These are phyloP conservation scores for Palaemon carinicauda DNA, from an alignment of 1,140 invertebrate species.

Conservation along the genomic window DNA sequence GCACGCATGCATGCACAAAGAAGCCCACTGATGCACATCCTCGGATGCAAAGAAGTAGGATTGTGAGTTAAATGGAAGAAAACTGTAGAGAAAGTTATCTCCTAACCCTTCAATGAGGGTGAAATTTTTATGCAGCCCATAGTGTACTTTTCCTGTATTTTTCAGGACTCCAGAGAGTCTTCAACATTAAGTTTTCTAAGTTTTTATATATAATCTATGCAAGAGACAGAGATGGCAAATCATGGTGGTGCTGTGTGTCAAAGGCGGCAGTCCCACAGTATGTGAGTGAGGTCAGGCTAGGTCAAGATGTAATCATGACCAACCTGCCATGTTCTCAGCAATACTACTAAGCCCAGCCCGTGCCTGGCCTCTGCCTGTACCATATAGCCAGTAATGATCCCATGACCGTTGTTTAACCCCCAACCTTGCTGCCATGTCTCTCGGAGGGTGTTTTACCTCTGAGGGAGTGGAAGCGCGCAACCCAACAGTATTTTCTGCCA, in stretches of 20 bases:
- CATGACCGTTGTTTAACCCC: not conserved
- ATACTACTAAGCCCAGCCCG: constrained; percentile 44
- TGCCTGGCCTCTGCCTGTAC: constrained; percentile 29
- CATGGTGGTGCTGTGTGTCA: constrained; percentile 9
- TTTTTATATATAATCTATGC: constrained; percentile 48
- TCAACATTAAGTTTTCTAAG: not conserved
- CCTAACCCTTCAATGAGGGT: no score
- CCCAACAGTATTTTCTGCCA: constrained; percentile 40
- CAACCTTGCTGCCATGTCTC: not conserved
- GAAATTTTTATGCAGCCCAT: no score
- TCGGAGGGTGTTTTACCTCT: not conserved
- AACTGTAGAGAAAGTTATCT: no score
- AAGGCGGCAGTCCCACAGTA: constrained; percentile 32
- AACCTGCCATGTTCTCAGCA: constrained; percentile 53
- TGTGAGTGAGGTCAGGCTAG: constrained; percentile 41
- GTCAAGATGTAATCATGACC: constrained; percentile 55
- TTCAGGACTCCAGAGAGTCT: not conserved
- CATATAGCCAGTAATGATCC: not conserved
- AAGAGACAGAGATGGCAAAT: constrained; percentile 27
- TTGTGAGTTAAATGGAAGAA: no score
- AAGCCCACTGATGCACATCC: constrained; percentile 15
- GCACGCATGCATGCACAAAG: constrained; percentile 10
- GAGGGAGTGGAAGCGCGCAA: not conserved
- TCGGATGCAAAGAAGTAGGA: not conserved
- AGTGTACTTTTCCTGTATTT: no score